Base-by-base conservation (phyloP, 2,113 vertebrate species). In the Ailuropoda melanoleuca region DNA sequence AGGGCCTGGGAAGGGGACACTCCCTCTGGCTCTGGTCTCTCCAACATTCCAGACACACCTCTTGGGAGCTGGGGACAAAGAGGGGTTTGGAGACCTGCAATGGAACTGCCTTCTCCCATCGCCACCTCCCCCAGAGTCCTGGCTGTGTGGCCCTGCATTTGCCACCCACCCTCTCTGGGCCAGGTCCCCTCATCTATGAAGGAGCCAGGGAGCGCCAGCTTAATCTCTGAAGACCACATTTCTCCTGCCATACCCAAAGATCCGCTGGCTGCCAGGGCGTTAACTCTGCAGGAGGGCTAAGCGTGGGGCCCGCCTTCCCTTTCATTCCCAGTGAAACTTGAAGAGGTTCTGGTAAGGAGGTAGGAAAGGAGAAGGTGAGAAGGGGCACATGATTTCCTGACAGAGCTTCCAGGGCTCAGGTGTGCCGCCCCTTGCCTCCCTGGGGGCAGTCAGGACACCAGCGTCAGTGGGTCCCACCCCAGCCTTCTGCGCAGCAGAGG, bases 1-100 rank as follows among this genome's bases (percentile, higher is more conserved):
- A 68, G 74, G 93, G 75, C 93, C 95, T 95, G 70, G 77, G 95
- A 95, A 93, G 58, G 84, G 68, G 55, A 72, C 90, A 84, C 96
- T 95, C 97, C 96, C 55, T 97, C 72, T 97, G 97, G 90, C 92
- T 96, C 50, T 34, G 77, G n/a, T 97, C 93, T 90, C 90, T 90
- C 62, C 46, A 77, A 70, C 97, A 97, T 98, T 96, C 97, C 90
- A 90, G 92, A 93, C 92, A 92, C 53, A 0, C 97, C 95, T 92
- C 87, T 62, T 88, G 90, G 46, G 78, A 96, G 78, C 15, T 83
- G 68, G 60, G 86, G 66, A 97, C 75, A 21, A 68, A 39, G 56
- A 84, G 66, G 60, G 2, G 37, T 12, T 12, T 95, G 64, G 37
- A 94, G 55, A 96, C 19, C 82, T 46, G 8, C 62, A 62, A 24